phyloP scores from a whole-genome alignment of 2,797 vertebrate species.

The Hoplostethus mediterraneus region DNA sequence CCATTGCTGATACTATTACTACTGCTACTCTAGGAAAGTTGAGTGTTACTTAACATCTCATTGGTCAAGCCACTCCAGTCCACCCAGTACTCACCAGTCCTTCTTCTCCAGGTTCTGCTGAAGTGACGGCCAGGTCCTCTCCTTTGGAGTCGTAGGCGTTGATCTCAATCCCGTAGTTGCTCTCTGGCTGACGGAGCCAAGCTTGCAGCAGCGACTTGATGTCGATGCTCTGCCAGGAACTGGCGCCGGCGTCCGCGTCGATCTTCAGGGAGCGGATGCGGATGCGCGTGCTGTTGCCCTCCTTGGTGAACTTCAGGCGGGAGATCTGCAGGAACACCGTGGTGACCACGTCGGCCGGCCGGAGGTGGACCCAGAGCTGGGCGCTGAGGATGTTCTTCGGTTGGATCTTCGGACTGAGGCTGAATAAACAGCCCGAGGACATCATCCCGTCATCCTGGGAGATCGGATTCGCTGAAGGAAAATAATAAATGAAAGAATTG shows the following conservation, averaged over 20 bases:
- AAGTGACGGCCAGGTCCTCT: slow-evolving; percentile 93
- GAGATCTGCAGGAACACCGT: slow-evolving; percentile 97
- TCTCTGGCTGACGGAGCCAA: slow-evolving; percentile 96
- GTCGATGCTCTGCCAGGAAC: slow-evolving; percentile 98
- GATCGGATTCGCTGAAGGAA: slow-evolving; percentile 89
- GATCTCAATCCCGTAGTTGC: slow-evolving; percentile 96
- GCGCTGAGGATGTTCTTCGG: slow-evolving; percentile 94
- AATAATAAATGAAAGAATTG: slow-evolving; percentile 88
- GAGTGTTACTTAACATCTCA: no score
- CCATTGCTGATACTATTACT: no score
- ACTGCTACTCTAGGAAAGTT: no score
- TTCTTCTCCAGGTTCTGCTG: slow-evolving; percentile 91
- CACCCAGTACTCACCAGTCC: slow-evolving; percentile 89
- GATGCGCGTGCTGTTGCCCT: slow-evolving; percentile 89
- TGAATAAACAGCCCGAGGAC: slow-evolving; percentile 95
- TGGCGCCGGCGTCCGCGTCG: slow-evolving; percentile 89
- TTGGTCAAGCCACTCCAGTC: no score
- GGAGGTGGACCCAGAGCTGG: slow-evolving; percentile 97
- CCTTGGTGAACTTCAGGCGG: slow-evolving; percentile 90
- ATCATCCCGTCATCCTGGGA: slow-evolving; percentile 83
- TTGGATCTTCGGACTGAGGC: slow-evolving; percentile 95
- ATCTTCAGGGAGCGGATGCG: slow-evolving; percentile 96
- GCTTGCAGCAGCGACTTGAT: slow-evolving; percentile 96
- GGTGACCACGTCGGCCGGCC: slow-evolving; percentile 88
- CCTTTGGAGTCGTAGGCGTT: slow-evolving; percentile 93